Evolutionary conservation across 2,888 invertebrate genomes (phyloP), one percentile per base, ranked within the genome.

Genomic region (Temnothorax unifasciatus): DNA sequence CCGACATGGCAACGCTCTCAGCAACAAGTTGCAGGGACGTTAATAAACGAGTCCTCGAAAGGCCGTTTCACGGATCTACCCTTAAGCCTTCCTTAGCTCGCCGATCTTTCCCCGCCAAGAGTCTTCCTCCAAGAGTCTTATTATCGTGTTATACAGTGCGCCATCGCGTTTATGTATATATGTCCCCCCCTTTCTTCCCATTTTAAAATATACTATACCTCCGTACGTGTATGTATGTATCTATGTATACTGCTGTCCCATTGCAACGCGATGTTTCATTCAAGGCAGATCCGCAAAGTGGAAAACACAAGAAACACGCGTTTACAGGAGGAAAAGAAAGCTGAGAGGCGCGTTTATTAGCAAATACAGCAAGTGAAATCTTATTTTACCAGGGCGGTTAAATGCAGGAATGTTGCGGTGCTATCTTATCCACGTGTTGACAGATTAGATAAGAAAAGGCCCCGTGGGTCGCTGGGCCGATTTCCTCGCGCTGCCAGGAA

Each of bases 11-110:
- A 87, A 89, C 90, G 88, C 88, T 91, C 89, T 88, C 92, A 91
- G 93, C 94, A 94, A 94, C 94, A 94, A 94, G 94, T 94, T 94
- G 94, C 94, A 89, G 93, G 87, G 87, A 90, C 92, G 91, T 91
- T 93, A 93, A 93, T 93, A 93, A 93, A 93, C 92, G 93, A 93
- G 93, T 92, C 91, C 90, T 91, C 91, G 89, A 93, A 90, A 88
- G 91, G 88, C 86, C 91, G 86, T 88, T 87, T 90, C 84, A 76
- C 76, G 83, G 73, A 66, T 84, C 18, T 73, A 74, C 34, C 82
- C 59, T 79, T 59, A 79, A 79, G 73, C 47, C 73, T 47, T 77
- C n/a, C 57, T 18, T 52, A 64, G 34, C 64, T 64, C 44, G 41
- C 34, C 41, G 38, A 73, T 61, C 76, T 54, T 54, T 5, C 15